Evolutionary conservation across 2,888 invertebrate species (phyloP).

Genomic region (Habrosyne pyritoides): DNA sequence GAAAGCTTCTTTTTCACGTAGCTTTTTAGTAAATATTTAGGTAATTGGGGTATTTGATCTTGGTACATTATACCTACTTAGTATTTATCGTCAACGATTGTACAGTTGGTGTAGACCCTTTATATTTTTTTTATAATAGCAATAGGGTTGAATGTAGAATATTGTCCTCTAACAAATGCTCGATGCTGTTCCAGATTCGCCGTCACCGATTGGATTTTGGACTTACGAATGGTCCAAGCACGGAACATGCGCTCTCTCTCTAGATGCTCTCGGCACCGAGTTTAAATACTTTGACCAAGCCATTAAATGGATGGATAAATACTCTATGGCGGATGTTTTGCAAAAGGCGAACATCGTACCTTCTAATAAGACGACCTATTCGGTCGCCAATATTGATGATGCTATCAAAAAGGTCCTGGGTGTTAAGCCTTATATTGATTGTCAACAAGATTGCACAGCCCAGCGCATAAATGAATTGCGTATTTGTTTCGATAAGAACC

Average conservation of each 20-base stretch:
- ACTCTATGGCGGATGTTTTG: conserved; percentile 84
- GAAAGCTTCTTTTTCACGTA: no score
- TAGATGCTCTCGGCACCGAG: conserved; percentile 83
- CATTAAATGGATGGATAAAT: conserved; percentile 82
- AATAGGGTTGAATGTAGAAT: no score
- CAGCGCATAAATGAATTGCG: conserved; percentile 87
- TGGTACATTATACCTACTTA: no score
- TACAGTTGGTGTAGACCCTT: no score
- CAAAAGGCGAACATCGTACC: conserved; percentile 79
- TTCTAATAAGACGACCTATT: conserved; percentile 28
- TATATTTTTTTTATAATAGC: no score
- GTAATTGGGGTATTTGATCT: no score
- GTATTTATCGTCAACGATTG: no score
- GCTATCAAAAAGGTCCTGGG: conserved; percentile 79
- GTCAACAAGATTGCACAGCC: conserved; percentile 82
- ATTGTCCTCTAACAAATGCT: no score
- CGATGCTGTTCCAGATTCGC: not conserved
- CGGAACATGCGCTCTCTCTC: conserved; percentile 87
- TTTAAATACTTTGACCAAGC: conserved; percentile 87
- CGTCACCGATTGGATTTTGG: conserved; percentile 84
- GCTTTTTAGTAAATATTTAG: no score
- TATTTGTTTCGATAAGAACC: conserved; percentile 87
- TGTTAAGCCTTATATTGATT: conserved; percentile 85
- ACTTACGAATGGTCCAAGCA: conserved; percentile 92
- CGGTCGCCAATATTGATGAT: conserved; percentile 29